Evolutionary conservation across 2,797 vertebrate species (phyloP).

Genomic region (Girardinus metallicus): DNA sequence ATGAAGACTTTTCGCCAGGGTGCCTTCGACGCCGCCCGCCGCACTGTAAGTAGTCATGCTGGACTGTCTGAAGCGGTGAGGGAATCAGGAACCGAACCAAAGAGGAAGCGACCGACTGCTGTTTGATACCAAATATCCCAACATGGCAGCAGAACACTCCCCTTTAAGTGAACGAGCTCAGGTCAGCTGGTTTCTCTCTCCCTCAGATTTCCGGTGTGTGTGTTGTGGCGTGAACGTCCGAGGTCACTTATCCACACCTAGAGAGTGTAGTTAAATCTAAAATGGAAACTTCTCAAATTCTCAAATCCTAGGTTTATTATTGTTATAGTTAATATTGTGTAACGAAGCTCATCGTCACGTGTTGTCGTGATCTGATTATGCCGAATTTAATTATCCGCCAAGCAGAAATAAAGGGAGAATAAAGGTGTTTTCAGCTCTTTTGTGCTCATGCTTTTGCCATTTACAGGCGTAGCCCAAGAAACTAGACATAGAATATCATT

Average conservation of each 20-base stretch:
- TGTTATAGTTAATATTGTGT: conserved; percentile 26
- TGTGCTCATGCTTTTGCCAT: conserved; percentile 54
- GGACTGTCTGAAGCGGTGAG: conserved; percentile 41
- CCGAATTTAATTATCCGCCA: conserved; percentile 69
- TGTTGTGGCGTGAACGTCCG: neutral
- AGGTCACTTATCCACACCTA: neutral
- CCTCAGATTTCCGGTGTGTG: conserved; percentile 4
- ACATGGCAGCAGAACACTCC: conserved; percentile 30
- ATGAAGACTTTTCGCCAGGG: conserved; percentile 27
- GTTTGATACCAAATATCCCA: conserved; percentile 49
- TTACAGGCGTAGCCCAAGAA: conserved; percentile 1
- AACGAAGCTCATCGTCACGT: conserved; percentile 52
- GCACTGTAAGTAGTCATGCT: conserved; percentile 29
- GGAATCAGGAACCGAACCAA: conserved; percentile 32
- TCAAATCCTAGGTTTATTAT: conserved; percentile 9
- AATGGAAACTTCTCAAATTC: conserved; percentile 13
- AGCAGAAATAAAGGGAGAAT: conserved; percentile 67
- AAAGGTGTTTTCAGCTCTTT: conserved; percentile 50
- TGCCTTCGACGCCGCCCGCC: neutral
- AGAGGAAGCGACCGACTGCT: conserved; percentile 48
- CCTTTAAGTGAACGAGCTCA: conserved; percentile 28
- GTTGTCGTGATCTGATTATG: conserved; percentile 51
- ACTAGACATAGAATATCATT: neutral
- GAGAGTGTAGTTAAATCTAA: neutral
- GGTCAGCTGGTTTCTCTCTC: conserved; percentile 21